Evolutionary conservation across 2,888 invertebrate species (phyloP), one percentile per base, ranked within the genome.

Genomic region (Sepiola atlantica): DNA sequence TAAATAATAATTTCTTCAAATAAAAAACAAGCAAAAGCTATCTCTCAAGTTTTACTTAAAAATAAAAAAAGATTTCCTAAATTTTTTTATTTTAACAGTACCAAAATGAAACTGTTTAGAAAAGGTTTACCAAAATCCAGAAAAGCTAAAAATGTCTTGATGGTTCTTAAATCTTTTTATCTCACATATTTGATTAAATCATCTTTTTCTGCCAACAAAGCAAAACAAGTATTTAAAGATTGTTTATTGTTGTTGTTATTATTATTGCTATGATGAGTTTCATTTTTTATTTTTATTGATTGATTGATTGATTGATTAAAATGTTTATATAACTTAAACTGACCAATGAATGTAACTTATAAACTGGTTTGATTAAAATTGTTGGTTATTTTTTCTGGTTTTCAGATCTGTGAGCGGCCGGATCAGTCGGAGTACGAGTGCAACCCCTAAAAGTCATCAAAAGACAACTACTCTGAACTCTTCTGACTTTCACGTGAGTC

Each of bases 361-460:
- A 77, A n/a, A n/a, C n/a, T 32, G n/a, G 0, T 77, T 32, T 32
- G 14, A 28, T 28, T 77, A 28, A 77, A 77, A 77, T 77, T 77
- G 16, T n/a, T 32, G 16, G 14, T 32, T 77, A 3, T 61, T 32
- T 45, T 91, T 21, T 92, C 55, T 16, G n/a, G 8, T 8, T 96
- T 96, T 21, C 96, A 97, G 97, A 95, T 96, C 97, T 28, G 96
- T 96, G 12, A 97, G 97, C 96, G 96, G 97, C 94, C 96, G 97
- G n/a, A 96, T 97, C 45, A 97, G 97, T 20, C 96, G 97, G 90
- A 97, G 97, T 94, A 96, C 96, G n/a, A 97, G 97, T 94, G 97
- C 96, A 32, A 97, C 97, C n/a, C 97, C 97, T 35, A 97, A 96
- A 95, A 96, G 96, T 94, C 95, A 96, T 90, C 95, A 96, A 95